Percentiles rank a stretch among this genome's conserved stretches.
Evolutionary conservation across 1,140 invertebrate genomes (phyloP).

Genomic region (Drosophila insularis): DNA sequence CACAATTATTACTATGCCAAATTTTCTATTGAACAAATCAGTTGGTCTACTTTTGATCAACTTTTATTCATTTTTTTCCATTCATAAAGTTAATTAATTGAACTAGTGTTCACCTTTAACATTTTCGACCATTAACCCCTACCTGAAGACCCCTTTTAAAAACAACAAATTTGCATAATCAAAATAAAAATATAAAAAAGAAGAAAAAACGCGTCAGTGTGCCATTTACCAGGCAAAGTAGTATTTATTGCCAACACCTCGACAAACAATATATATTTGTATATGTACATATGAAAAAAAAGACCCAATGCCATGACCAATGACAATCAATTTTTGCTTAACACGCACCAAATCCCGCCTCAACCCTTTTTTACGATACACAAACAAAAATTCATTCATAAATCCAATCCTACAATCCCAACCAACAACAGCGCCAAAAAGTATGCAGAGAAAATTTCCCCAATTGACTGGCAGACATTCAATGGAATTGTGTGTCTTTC

Average conservation of each 20-base stretch:
- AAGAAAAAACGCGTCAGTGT: background rate
- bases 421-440: constrained; percentile 35
- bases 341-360: constrained; percentile 50
- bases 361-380: constrained; percentile 41
- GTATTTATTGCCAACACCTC: constrained; percentile 10
- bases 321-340: constrained; percentile 66
- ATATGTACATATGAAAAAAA: background rate
- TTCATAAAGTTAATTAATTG: background rate
- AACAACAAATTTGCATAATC: background rate
- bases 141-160: background rate
- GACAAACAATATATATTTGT: constrained; percentile 5
- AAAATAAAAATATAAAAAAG: background rate
- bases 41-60: background rate
- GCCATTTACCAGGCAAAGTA: constrained; percentile 2
- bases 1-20: too few relatives aligned
- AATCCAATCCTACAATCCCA: constrained; percentile 48
- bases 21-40: too few relatives aligned
- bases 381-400: constrained; percentile 65
- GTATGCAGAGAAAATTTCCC: constrained; percentile 69
- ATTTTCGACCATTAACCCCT: background rate
- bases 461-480: constrained; percentile 3
- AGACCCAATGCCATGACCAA: constrained; percentile 66
- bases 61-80: background rate
- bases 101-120: background rate
- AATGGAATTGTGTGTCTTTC: constrained; percentile 52